phyloP scores from a whole-genome alignment of 92 coral and sea anemone species.

The Chrysogorgia sp. region DNA sequence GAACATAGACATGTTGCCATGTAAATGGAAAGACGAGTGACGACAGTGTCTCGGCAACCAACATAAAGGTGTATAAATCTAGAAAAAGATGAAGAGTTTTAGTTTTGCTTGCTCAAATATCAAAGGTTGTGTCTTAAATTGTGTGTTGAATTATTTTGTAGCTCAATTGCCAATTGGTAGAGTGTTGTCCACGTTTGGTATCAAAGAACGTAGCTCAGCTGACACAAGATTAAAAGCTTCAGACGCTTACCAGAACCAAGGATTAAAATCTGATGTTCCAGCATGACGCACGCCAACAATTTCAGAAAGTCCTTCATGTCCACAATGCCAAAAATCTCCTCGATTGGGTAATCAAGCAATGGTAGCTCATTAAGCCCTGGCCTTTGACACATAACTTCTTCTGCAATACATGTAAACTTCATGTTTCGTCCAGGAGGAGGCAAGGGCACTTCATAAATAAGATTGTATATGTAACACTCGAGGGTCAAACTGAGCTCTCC shows the following conservation, averaged over 20 bases:
- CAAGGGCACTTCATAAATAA: slow-evolving; percentile 89
- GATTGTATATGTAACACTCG: slow-evolving; percentile 88
- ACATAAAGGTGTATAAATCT: slow-evolving; percentile 89
- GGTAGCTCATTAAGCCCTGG: slow-evolving; percentile 96
- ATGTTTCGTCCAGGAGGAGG: slow-evolving; percentile 96
- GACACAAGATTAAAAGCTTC: background rate
- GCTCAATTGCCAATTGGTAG: slow-evolving; percentile 8
- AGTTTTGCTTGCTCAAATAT: background rate
- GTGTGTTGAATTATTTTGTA: background rate
- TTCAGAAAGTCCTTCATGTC: slow-evolving; percentile 82
- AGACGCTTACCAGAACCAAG: slow-evolving; percentile 75
- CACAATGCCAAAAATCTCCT: slow-evolving; percentile 73
- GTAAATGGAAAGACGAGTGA: slow-evolving; percentile 79
- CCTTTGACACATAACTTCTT: slow-evolving; percentile 81
- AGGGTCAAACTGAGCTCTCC: slow-evolving; percentile 67
- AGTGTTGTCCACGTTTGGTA: background rate
- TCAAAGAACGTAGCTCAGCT: too few species aligned
- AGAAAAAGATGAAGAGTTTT: slow-evolving; percentile 17
- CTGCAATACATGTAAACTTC: slow-evolving; percentile 76
- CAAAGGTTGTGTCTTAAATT: too few species aligned
- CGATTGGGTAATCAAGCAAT: slow-evolving; percentile 89
- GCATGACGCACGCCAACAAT: slow-evolving; percentile 74
- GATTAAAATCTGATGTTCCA: slow-evolving; percentile 94
- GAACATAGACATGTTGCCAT: slow-evolving; percentile 99
- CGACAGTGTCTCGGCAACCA: slow-evolving; percentile 86